Base-by-base conservation (phyloP, 2,797 vertebrate species). In the Cynodonichthys magdalenae region DNA sequence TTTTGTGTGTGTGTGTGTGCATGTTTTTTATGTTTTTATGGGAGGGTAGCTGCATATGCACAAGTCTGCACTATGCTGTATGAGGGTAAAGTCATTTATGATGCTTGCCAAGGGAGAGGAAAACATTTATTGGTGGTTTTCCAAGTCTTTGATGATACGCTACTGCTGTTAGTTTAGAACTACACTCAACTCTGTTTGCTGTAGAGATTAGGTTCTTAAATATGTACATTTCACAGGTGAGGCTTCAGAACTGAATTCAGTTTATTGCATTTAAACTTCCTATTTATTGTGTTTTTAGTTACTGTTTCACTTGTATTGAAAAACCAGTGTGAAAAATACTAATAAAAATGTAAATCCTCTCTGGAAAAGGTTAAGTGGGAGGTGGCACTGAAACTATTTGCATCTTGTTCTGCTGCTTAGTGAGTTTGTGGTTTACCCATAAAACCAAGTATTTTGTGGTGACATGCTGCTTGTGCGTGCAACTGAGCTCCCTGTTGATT, bases 151-250 rank as follows among this genome's bases (percentile, higher is more conserved):
- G 57, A 58, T 59, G 81, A 83, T 83, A 83, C 87, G 71, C 83
- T 63, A 36, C 71, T 58, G 41, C 1, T 77, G 81, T 88, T 84
- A 85, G 75, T 64, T 24, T 44, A 45, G 64, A 77, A 72, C 82
- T 58, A 42, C 8, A 36, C 57, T 62, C 59, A 67, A 75, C 69
- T 79, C 58, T 84, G 74, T 88, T 85, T 87, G 70, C 77, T 83
- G 53, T 66, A 53, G 53, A 77, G 86, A 77, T 89, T 87, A 81
- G 77, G 63, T 80, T 82, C 81, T 85, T 83, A 81, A 56, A 58
- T 11, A 10, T 75, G 70, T 41, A n/a, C 44, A 66, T 79, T 74
- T 75, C 48, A 31, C 65, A 86, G 76, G 63, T 84, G 77, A 82
- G 55, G 59, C 68, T 55, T 65, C 66, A 68, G 62, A 66, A 50